Percentiles rank a stretch among this genome's conserved stretches.
Evolutionary conservation across 2,113 vertebrate genomes (phyloP).

Genomic region (Eulacestoma nigropectus): DNA sequence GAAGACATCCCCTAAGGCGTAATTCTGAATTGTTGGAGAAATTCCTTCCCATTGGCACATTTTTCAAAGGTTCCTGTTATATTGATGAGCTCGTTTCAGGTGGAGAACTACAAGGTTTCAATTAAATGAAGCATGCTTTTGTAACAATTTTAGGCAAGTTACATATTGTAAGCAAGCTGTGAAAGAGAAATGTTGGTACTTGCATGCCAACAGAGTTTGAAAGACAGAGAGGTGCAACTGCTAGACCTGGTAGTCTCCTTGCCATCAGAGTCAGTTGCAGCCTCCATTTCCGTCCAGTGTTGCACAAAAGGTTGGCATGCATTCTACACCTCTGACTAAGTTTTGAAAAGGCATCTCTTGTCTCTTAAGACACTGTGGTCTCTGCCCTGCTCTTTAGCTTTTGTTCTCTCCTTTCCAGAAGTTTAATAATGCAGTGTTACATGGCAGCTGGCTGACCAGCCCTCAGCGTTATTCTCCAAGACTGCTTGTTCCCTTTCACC

Average conservation of each 20-base stretch:
- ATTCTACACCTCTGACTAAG: not conserved
- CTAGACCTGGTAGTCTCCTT: not conserved
- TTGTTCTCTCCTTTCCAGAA: not conserved
- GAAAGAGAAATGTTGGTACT: not conserved
- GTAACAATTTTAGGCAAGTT: constrained; percentile 25
- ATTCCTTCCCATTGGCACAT: not conserved
- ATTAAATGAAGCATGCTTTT: not conserved
- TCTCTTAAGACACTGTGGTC: not conserved
- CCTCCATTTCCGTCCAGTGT: not conserved
- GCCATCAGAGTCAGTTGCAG: not conserved
- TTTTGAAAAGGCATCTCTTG: not conserved
- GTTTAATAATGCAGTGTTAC: not conserved
- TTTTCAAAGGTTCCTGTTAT: not conserved
- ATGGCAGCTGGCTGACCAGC: not conserved
- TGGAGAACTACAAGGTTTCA: constrained; percentile 20
- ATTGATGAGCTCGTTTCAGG: not conserved
- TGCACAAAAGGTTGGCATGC: not conserved
- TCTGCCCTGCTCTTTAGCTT: not conserved
- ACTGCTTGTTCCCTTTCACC: not conserved
- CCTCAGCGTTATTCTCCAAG: not conserved
- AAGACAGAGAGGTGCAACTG: not conserved
- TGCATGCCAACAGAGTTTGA: not conserved
- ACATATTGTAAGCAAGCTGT: constrained; percentile 6
- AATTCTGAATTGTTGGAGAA: not conserved
- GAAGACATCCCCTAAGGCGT: not conserved